Evolutionary conservation across 2,888 invertebrate species (phyloP).

Genomic region (Pseudolycoriella hygida): DNA sequence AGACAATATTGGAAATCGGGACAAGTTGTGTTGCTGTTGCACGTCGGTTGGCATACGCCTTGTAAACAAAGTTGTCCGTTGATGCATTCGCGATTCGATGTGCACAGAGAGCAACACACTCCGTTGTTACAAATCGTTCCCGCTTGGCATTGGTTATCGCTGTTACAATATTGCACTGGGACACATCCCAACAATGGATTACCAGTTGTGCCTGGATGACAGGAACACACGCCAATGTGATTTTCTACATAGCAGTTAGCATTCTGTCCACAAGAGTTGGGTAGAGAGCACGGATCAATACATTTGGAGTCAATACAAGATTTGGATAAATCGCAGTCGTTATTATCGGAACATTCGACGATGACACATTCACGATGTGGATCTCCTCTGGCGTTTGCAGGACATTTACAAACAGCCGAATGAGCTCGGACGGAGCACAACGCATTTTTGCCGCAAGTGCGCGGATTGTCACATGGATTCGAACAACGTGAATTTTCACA

Average conservation of each 20-base stretch:
- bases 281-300: constrained; percentile 60
- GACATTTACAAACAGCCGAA: constrained; percentile 54
- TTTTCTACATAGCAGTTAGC: constrained; percentile 58
- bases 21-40: constrained; percentile 60
- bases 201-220: constrained; percentile 67
- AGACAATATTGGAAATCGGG: constrained; percentile 71
- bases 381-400: constrained; percentile 57
- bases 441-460: constrained; percentile 57
- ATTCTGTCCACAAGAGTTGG: constrained; percentile 68
- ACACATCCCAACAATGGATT: constrained; percentile 75
- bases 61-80: constrained; percentile 72
- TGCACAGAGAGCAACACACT: constrained; percentile 59
- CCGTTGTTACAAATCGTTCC: constrained; percentile 72
- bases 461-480: constrained; percentile 51
- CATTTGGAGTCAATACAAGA: constrained; percentile 68
- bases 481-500: constrained; percentile 59
- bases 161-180: constrained; percentile 63
- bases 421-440: constrained; percentile 54
- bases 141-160: constrained; percentile 63
- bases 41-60: constrained; percentile 69
- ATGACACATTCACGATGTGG: constrained; percentile 50
- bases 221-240: constrained; percentile 69
- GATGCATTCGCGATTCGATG: constrained; percentile 67
- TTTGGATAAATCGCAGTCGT: constrained; percentile 51
- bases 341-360: constrained; percentile 61